These are phyloP conservation scores for Synchiropus splendidus DNA, from an alignment of 2,113 vertebrate genomes.

Conservation along the genomic window DNA sequence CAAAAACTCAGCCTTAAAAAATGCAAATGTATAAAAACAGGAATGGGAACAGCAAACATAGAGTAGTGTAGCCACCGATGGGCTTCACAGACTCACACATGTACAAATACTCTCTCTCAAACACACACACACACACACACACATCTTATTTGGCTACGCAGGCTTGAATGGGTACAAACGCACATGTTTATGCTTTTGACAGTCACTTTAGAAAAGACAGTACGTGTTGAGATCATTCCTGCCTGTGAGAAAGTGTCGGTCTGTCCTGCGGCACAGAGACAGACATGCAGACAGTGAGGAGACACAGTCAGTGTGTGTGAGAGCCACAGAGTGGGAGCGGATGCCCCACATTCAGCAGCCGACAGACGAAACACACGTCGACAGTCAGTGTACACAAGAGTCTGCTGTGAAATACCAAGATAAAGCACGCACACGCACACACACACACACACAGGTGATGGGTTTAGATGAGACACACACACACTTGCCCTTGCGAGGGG, in stretches of 20 bases:
- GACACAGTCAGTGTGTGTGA: constrained; percentile 57
- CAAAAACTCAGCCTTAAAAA: constrained; percentile 73
- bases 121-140: constrained; percentile 25
- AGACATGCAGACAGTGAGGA: constrained; percentile 48
- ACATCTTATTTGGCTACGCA: constrained; percentile 66
- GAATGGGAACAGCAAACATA: constrained; percentile 70
- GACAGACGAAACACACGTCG: constrained; percentile 16
- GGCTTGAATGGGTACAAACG: constrained; percentile 65
- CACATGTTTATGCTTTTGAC: constrained; percentile 51
- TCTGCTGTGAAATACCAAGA: constrained; percentile 56
- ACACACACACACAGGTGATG: constrained; percentile 20
- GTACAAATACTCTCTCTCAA: constrained; percentile 28
- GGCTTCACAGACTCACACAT: constrained; percentile 41
- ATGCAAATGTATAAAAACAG: constrained; percentile 78
- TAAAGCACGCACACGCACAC: constrained; percentile 29
- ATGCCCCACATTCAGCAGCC: constrained; percentile 33
- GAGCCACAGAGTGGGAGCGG: constrained; percentile 43
- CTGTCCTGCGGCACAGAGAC: constrained; percentile 24
- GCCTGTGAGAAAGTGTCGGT: constrained; percentile 49
- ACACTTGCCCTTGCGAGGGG: not conserved
- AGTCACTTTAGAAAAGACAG: constrained; percentile 68
- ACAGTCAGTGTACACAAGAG: constrained; percentile 55
- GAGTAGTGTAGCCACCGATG: constrained; percentile 55
- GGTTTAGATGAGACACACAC: constrained; percentile 23
- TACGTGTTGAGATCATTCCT: constrained; percentile 55